Conservation (phyloP, 92 coral and sea anemone genomes). For the Metridium senile region DNA sequence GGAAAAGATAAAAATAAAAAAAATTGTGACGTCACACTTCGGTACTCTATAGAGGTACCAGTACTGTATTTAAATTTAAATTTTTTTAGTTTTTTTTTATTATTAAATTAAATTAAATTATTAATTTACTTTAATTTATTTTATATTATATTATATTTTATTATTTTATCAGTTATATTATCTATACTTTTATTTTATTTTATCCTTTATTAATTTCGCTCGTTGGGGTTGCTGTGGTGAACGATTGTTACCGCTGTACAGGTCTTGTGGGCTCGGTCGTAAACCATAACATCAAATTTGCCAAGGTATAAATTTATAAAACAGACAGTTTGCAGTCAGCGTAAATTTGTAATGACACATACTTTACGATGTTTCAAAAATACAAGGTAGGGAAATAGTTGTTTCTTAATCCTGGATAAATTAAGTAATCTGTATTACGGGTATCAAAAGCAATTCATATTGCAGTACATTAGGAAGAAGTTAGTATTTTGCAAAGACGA, state of each 20-base stretch:
- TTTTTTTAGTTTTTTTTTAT: no score
- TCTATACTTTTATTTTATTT: background rate
- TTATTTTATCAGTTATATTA: background rate
- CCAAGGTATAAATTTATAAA: background rate
- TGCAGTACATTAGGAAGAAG: background rate
- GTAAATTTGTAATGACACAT: slow-evolving; percentile 8
- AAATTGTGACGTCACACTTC: no score
- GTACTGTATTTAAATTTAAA: no score
- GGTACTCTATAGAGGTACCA: no score
- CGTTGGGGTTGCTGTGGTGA: background rate
- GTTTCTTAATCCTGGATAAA: background rate
- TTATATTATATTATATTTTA: no score
- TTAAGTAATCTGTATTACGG: background rate
- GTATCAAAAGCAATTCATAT: background rate
- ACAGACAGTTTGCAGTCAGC: background rate
- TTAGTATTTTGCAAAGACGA: no score
- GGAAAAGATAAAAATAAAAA: no score
- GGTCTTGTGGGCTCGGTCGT: background rate
- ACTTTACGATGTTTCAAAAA: background rate
- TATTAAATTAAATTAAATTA: no score
- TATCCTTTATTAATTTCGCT: no score
- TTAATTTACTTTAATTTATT: no score
- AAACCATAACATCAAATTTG: background rate
- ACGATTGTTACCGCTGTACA: background rate
- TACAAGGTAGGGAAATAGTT: background rate